phyloP scores from a whole-genome alignment of 2,113 vertebrate species.

The Talpa occidentalis region DNA sequence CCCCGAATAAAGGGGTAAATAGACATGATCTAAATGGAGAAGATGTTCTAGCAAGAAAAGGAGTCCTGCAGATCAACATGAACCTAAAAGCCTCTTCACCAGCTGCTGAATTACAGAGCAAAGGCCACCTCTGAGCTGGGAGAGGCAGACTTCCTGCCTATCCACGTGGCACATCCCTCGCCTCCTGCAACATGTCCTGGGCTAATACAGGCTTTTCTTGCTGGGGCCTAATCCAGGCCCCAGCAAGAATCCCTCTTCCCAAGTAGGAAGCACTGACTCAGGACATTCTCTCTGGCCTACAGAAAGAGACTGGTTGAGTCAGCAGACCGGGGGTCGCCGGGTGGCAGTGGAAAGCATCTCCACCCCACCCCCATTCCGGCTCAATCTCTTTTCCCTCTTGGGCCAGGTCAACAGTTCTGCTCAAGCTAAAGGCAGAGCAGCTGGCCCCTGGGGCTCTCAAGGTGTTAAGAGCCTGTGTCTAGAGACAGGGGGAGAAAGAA shows the following conservation, averaged over 20 bases:
- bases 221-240: not conserved
- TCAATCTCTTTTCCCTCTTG: not conserved
- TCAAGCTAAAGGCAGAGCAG: not conserved
- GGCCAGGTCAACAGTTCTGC: not conserved
- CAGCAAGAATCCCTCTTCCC: constrained; percentile 11
- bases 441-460: not conserved
- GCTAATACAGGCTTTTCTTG: not conserved
- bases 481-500: not conserved
- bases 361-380: not conserved
- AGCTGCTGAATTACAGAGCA: not conserved
- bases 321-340: not conserved
- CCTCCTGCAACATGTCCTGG: not conserved
- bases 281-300: not conserved
- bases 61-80: not conserved
- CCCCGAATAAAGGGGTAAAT: not conserved
- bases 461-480: not conserved
- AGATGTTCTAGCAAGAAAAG: not conserved
- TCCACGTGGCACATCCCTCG: not conserved
- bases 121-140: not conserved
- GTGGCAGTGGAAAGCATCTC: not conserved
- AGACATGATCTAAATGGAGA: not conserved
- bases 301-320: not conserved
- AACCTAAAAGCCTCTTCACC: not conserved
- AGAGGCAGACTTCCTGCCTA: not conserved
- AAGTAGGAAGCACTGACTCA: constrained; percentile 51